Conservation (phyloP, 2,113 vertebrate genomes). For the Coregonus clupeaformis region DNA sequence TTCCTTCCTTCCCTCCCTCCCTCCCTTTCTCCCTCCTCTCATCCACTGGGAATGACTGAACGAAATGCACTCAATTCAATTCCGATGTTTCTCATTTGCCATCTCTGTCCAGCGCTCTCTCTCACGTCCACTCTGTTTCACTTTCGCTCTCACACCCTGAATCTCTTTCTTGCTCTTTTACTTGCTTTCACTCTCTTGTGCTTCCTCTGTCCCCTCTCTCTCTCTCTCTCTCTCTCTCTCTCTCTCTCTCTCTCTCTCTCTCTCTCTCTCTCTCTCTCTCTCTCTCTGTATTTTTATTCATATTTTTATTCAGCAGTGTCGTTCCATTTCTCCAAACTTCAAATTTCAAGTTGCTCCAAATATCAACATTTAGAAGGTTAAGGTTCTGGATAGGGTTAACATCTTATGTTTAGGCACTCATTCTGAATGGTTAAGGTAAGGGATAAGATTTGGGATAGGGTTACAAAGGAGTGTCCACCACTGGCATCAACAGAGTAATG, state of each 20-base stretch:
- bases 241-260: not conserved
- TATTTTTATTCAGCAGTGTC: too few relatives aligned
- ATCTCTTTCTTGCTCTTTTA: conserved; percentile 10
- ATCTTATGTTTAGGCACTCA: too few relatives aligned
- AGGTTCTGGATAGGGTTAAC: too few relatives aligned
- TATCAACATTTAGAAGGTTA: too few relatives aligned
- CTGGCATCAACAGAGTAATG: too few relatives aligned
- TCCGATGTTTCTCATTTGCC: conserved; percentile 41
- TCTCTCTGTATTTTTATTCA: too few relatives aligned
- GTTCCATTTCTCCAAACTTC: too few relatives aligned
- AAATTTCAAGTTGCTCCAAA: too few relatives aligned
- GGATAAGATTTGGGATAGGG: too few relatives aligned
- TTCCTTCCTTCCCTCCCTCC: conserved; percentile 19
- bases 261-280: conserved; percentile 8
- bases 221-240: not conserved
- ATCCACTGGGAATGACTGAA: conserved; percentile 33
- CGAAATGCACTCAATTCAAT: conserved; percentile 44
- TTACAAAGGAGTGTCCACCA: too few relatives aligned
- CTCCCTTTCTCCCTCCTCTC: conserved; percentile 1
- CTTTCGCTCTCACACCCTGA: conserved; percentile 10
- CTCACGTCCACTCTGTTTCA: not conserved
- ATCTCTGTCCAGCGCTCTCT: conserved; percentile 20
- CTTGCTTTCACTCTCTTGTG: not conserved
- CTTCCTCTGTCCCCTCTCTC: conserved; percentile 11
- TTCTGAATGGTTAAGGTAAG: too few relatives aligned